Base-by-base conservation (phyloP, 2,888 invertebrate species). In the Noctua pronuba region DNA sequence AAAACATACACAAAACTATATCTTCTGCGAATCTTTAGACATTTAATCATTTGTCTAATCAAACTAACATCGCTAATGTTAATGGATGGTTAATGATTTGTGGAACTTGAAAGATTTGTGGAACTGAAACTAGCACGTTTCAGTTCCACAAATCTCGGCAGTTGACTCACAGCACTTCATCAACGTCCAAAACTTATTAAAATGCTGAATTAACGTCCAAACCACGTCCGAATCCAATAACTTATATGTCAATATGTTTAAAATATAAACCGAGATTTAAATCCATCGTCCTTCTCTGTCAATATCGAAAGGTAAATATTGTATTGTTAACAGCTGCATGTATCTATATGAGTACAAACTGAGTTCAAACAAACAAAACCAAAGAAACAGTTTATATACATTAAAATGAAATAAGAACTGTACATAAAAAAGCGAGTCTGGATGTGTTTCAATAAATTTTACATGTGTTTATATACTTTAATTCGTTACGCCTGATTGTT, bases 401-500 rank as follows among this genome's bases (percentile, higher is more conserved):
- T 91, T 84, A 91, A 92, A 92, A 92, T 90, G 86, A 92, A 92
- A 92, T 91, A 91, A 90, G 91, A 93, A 88, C 87, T 91, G 90
- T 90, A 91, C 88, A 90, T 93, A 92, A 94, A 94, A 85, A 94
- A 92, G 85, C 89, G 86, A 88, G 91, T 92, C 92, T 93, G 93
- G 90, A 90, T 90, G 86, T 85, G 84, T 86, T 90, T 91, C 92
- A 91, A 94, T 95, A 95, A 94, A 95, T 94, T 92, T 88, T 88
- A 86, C 90, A 84, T 90, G 91, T 93, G 92, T 95, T 94, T 94
- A 90, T 90, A 86, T 92, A 89, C 89, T 92, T 93, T 89, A 91
- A 92, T 92, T 90, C 88, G 92, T 92, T 90, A 91, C 92, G 93
- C 86, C 91, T 94, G 95, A 96, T 95, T 94, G 95, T 94, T 95